phyloP scores from a whole-genome alignment of 2,797 vertebrate species.

The Spinus olivaceus region DNA sequence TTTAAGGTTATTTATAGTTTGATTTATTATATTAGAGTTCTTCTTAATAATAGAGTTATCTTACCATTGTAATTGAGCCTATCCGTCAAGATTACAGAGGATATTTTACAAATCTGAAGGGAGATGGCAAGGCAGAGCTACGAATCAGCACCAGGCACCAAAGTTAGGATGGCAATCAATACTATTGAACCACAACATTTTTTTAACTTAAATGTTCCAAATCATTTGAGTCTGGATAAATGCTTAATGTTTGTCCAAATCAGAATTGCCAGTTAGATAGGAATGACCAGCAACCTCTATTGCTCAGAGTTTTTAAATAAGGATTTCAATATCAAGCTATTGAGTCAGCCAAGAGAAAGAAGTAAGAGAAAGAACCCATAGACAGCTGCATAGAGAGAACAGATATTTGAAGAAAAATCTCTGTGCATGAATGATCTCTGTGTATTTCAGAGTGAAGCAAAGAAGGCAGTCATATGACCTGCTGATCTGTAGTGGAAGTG shows the following conservation, averaged over 20 bases:
- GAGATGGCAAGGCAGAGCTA: conserved; percentile 28
- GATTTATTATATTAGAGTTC: conserved; percentile 69
- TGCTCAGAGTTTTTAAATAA: not conserved
- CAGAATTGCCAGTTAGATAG: not conserved
- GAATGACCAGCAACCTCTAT: not conserved
- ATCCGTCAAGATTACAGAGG: conserved; percentile 63
- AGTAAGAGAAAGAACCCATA: not conserved
- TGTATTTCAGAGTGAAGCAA: not conserved
- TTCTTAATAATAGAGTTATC: conserved; percentile 73
- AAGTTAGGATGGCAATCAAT: not conserved
- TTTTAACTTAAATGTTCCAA: conserved; percentile 2
- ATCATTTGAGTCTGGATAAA: not conserved
- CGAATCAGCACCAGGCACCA: conserved; percentile 23
- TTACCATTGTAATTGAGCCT: conserved; percentile 68
- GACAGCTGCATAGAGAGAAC: not conserved
- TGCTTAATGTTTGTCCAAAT: not conserved
- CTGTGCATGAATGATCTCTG: not conserved
- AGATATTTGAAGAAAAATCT: not conserved
- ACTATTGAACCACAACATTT: not conserved
- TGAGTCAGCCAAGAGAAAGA: not conserved
- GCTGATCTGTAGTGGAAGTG: not conserved
- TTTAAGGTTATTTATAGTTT: conserved; percentile 73
- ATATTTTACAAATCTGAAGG: conserved; percentile 37
- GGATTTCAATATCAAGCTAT: not conserved
- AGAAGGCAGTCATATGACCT: not conserved